A percentile compares a stretch with the other conserved stretches of the same genome.
These are phyloP conservation scores for Mus spicilegus DNA, from an alignment of 2,113 vertebrate species.

Conservation along the genomic window DNA sequence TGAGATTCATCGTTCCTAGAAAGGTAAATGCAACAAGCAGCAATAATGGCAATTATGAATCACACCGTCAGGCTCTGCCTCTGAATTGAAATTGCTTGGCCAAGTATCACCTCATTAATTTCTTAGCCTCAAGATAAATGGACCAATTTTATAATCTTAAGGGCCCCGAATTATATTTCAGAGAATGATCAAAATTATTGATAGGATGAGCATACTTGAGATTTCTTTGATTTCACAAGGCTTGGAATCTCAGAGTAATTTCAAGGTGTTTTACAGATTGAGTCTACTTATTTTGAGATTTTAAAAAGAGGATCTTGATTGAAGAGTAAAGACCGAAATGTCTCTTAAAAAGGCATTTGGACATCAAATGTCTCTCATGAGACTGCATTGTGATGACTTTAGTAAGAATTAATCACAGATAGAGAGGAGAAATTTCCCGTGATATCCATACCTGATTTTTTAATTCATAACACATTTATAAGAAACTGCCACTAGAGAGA, in stretches of 20 bases:
- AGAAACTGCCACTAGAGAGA: slow-evolving; percentile 50
- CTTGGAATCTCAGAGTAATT: slow-evolving; percentile 57
- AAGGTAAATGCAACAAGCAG: slow-evolving; percentile 73
- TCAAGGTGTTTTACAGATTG: neutral
- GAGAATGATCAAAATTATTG: slow-evolving; percentile 74
- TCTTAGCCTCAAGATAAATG: slow-evolving; percentile 77
- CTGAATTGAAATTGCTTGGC: slow-evolving; percentile 72
- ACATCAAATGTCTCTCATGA: slow-evolving; percentile 54
- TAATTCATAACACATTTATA: slow-evolving; percentile 37
- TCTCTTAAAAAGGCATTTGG: slow-evolving; percentile 33
- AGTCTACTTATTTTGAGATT: slow-evolving; percentile 41
- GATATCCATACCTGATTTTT: slow-evolving; percentile 44
- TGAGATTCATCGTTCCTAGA: slow-evolving; percentile 64
- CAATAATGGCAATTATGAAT: slow-evolving; percentile 79
- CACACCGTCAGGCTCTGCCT: slow-evolving; percentile 53
- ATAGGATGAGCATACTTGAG: slow-evolving; percentile 62
- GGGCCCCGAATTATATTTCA: slow-evolving; percentile 68
- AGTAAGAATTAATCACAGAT: slow-evolving; percentile 58
- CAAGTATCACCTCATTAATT: slow-evolving; percentile 79
- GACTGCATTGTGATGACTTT: slow-evolving; percentile 60
- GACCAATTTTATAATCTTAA: slow-evolving; percentile 77
- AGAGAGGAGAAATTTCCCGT: slow-evolving; percentile 51
- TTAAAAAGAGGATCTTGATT: neutral
- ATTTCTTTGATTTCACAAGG: slow-evolving; percentile 45
- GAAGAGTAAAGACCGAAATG: slow-evolving; percentile 41